Evolutionary conservation across 2,797 vertebrate genomes (phyloP).

Genomic region (Helarctos malayanus): DNA sequence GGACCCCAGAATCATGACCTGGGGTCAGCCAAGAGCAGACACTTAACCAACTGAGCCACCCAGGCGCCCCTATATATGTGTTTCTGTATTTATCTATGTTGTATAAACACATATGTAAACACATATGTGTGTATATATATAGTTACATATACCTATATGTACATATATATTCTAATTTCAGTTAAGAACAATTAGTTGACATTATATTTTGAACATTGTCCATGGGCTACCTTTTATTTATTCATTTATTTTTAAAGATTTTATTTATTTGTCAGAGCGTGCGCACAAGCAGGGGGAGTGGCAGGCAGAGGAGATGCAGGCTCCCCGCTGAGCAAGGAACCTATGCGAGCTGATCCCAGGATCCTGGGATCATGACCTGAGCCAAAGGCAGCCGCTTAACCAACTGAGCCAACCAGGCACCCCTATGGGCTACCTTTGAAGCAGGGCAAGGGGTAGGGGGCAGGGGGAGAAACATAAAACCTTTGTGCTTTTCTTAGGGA

Average conservation of each 20-base stretch:
- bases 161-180: slow-evolving; percentile 33
- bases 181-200: neutral
- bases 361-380: neutral
- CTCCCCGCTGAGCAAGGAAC: too few species aligned
- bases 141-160: neutral
- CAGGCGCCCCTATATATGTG: neutral
- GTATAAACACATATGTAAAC: neutral
- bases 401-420: neutral
- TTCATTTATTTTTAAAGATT: neutral
- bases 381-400: neutral
- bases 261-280: too few species aligned
- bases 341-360: neutral
- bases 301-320: too few species aligned
- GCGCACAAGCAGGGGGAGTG: too few species aligned
- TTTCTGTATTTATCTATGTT: neutral
- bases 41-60: too few species aligned
- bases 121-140: neutral
- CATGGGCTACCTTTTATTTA: neutral
- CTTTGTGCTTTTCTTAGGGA: slow-evolving; percentile 88
- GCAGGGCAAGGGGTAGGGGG: neutral
- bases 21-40: too few species aligned
- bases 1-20: too few species aligned
- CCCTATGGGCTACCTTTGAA: neutral
- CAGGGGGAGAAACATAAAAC: neutral
- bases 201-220: neutral